phyloP scores from a whole-genome alignment of 2,113 vertebrate genomes.

The Calyptommatus sinebrachiatus region DNA sequence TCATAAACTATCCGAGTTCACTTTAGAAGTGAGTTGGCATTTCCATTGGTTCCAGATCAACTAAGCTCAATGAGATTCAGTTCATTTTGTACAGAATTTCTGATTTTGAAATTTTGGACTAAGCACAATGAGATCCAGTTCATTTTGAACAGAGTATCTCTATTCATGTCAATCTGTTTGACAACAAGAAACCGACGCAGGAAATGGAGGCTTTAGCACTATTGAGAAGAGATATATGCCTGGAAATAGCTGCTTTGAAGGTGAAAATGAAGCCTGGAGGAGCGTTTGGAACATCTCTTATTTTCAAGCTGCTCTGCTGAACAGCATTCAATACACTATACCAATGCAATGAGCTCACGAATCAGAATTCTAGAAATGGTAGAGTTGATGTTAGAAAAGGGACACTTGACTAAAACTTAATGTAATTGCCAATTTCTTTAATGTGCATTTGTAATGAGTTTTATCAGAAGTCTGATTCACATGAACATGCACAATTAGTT shows the following conservation, averaged over 20 bases:
- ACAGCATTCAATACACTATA: slow-evolving; percentile 31
- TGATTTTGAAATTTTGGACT: no score
- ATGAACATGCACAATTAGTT: slow-evolving; percentile 68
- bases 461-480: slow-evolving; percentile 70
- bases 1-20: no score
- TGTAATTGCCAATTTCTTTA: slow-evolving; percentile 69
- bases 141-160: no score
- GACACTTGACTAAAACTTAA: slow-evolving; percentile 66
- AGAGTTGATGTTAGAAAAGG: slow-evolving; percentile 63
- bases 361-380: slow-evolving; percentile 57
- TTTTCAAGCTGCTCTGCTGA: slow-evolving; percentile 18
- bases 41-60: no score
- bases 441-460: slow-evolving; percentile 71
- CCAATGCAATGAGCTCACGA: slow-evolving; percentile 42
- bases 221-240: background rate
- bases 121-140: no score
- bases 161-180: background rate
- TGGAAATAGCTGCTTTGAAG: slow-evolving; percentile 1
- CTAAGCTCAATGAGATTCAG: no score
- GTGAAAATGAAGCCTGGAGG: background rate
- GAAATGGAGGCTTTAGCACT: background rate
- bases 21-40: no score
- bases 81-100: no score
- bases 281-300: slow-evolving; percentile 6
- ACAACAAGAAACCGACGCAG: background rate